Evolutionary conservation across 2,113 vertebrate genomes (phyloP).

Genomic region (Copsychus sechellarum): DNA sequence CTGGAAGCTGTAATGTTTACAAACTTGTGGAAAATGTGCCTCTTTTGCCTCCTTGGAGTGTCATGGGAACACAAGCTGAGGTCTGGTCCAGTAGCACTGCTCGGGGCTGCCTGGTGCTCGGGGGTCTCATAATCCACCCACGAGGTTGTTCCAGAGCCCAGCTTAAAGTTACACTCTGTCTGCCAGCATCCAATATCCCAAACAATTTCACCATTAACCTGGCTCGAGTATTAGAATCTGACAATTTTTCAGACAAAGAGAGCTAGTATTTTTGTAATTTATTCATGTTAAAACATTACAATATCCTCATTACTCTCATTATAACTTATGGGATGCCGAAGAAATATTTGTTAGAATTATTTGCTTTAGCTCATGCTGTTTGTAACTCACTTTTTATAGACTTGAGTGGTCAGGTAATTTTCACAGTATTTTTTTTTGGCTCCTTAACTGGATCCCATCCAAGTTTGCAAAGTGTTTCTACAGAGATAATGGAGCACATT

Average conservation of each 20-base stretch:
- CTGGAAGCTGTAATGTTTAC: constrained; percentile 33
- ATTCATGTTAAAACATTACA: background rate
- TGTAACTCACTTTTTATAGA: constrained; percentile 17
- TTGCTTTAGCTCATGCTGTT: background rate
- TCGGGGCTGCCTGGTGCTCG: background rate
- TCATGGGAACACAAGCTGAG: background rate
- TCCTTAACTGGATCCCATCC: constrained; percentile 7
- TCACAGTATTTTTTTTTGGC: constrained; percentile 1
- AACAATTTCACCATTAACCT: background rate
- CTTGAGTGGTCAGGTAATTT: constrained; percentile 48
- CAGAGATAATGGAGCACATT: constrained; percentile 18
- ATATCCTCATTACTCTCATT: background rate
- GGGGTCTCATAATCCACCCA: constrained; percentile 4
- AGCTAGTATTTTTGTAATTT: background rate
- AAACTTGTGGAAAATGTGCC: constrained; percentile 28
- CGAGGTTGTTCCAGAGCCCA: background rate
- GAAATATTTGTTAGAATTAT: background rate
- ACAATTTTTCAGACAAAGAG: background rate
- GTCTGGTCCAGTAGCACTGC: background rate
- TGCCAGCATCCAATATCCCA: background rate
- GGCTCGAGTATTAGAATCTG: background rate
- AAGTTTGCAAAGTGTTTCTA: background rate
- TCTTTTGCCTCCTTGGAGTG: background rate
- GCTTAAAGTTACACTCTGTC: background rate
- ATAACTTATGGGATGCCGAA: background rate